Evolutionary conservation across 2,113 vertebrate species (phyloP), one percentile per base, ranked within the genome.

Genomic region (Hemichromis elongatus): DNA sequence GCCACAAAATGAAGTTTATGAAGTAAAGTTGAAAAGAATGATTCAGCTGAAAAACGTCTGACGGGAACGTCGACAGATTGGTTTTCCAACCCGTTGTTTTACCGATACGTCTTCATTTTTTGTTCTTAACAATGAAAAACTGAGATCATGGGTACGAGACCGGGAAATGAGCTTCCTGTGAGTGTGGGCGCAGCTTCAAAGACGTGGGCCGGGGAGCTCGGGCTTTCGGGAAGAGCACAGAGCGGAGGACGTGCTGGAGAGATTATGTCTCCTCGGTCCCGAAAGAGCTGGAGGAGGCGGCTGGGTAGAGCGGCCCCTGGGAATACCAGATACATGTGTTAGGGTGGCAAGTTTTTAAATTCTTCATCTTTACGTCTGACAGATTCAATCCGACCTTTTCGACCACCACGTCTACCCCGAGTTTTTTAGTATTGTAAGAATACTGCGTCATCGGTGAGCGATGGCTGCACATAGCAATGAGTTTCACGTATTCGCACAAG

Each of bases 121-220:
- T 68, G 7, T 9, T 42, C 35, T 40, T 0, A 13, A 37, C 1
- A 9, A 66, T 13, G 35, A 42, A 35, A 66, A 5, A 21, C 14
- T 24, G 61, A 66, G 35, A 40, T 21, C 33, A 5, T 0, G 6
- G 61, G 19, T 40, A 21, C 19, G 4, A 63, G 59, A 11, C 10
- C 30, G n/a, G 59, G 59, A 63, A 63, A 63, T 2, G 30, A 63
- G 30, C 30, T 37, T 63, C 59, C 33, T 37, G 30, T 28, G 55
- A 57, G 24, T 57, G 24, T 1, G 55, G 24, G 55, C 28, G 13
- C 55, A 57, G 55, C 59, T 35, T 37, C 21, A 37, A 33, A 63
- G 18, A 12, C 35, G 18, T 10, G 21, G 11, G 4, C 0, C 21
- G 61, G 40, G n/a, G 35, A 40, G 61, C 45, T 18, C 14, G 14